Conservation (phyloP, 92 coral and sea anemone genomes). For the Ricordea florida region DNA sequence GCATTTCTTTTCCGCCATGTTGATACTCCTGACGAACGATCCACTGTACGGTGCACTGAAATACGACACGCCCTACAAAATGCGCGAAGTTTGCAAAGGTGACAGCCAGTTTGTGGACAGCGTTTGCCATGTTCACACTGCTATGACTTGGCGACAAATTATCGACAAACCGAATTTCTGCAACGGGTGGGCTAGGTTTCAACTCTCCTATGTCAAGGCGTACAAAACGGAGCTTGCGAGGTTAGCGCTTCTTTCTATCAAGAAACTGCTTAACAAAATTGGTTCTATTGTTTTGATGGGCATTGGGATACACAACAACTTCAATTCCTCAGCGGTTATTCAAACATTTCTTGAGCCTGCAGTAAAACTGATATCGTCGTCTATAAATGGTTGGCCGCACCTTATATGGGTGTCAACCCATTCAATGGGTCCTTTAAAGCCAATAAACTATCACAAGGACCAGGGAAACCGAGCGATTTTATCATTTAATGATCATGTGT, state of each 20-base stretch:
- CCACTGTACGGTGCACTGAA: slow-evolving; percentile 72
- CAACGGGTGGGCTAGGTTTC: slow-evolving; percentile 39
- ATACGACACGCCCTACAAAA: slow-evolving; percentile 27
- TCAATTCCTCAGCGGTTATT: slow-evolving; percentile 62
- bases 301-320: slow-evolving; percentile 77
- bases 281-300: slow-evolving; percentile 73
- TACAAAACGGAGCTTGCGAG: slow-evolving; percentile 63
- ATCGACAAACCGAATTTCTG: slow-evolving; percentile 70
- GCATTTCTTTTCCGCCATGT: slow-evolving; percentile 78
- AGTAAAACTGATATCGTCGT: slow-evolving; percentile 42
- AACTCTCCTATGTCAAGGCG: slow-evolving; percentile 70
- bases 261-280: slow-evolving; percentile 45
- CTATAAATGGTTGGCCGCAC: slow-evolving; percentile 82
- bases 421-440: slow-evolving; percentile 87
- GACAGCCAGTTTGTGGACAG: slow-evolving; percentile 87
- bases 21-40: slow-evolving; percentile 68
- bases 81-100: slow-evolving; percentile 57
- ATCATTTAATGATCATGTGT: slow-evolving; percentile 51
- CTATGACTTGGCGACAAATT: slow-evolving; percentile 73
- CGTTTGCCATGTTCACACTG: slow-evolving; percentile 77
- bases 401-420: slow-evolving; percentile 81
- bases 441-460: slow-evolving; percentile 51
- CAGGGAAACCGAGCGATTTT: slow-evolving; percentile 72
- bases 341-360: slow-evolving; percentile 69
- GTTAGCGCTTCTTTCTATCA: slow-evolving; percentile 48